Base-by-base conservation (phyloP, 2,888 invertebrate species). In the Nemoura dubitans region DNA sequence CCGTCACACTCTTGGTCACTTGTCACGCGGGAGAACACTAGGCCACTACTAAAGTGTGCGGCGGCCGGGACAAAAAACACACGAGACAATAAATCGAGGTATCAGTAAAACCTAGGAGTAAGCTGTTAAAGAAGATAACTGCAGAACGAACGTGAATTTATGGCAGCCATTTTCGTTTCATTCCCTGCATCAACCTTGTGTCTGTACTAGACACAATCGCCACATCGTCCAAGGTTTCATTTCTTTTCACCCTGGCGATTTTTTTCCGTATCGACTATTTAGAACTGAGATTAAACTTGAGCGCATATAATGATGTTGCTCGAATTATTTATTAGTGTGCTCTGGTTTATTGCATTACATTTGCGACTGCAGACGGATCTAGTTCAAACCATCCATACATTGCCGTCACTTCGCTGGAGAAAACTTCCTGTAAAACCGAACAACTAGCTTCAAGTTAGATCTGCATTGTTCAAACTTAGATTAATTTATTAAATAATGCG, bases 11-110 rank as follows among this genome's bases (percentile, higher is more conserved):
- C 59, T 21, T 3, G 59, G 59, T 59, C 59, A 59, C 59, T 59
- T 78, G 78, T 78, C 78, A 78, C 78, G 25, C 59, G 21, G 21
- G 59, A 10, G 59, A 59, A 59, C 59, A 59, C 59, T 78, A 28
- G 78, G 27, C 78, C 28, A 78, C 78, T 78, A 78, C 78, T 78
- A 28, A 78, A 78, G 78, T 78, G 78, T 26, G 28, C n/a, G 28
- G 27, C 5, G 78, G 36, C 36, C 10, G 36, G 36, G 28, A 78
- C 78, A 27, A 28, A 78, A 28, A 78, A 28, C n/a, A 78, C 26
- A 78, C 28, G 28, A 27, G 78, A 78, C 78, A 78, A 78, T 78
- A 78, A 78, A 78, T 78, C 78, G 26, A 78, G 26, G 16, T 78
- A 78, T 78, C 78, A 78, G 78, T 78, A 28, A 78, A 78, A 78